Conservation (phyloP, 2,797 vertebrate genomes). For the Margarornis squamiger region DNA sequence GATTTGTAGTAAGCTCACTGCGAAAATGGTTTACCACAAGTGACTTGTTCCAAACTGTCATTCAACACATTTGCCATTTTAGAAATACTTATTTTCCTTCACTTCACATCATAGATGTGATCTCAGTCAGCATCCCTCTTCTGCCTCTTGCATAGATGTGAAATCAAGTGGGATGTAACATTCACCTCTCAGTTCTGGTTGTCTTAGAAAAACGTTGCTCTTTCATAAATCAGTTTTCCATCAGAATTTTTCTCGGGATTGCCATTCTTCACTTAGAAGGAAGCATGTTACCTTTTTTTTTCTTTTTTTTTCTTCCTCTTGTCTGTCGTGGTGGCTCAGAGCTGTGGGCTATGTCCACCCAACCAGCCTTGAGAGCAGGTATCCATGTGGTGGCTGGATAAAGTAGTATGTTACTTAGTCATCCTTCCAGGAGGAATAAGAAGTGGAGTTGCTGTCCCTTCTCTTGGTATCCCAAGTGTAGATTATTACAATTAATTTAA, state of each 20-base stretch:
- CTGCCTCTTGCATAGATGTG: fast-evolving
- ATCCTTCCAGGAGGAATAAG: neutral
- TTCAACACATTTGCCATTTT: neutral
- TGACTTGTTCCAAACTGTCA: neutral
- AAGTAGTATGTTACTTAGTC: neutral
- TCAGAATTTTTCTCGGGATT: neutral
- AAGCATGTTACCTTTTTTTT: neutral
- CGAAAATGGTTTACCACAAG: neutral
- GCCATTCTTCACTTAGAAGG: neutral
- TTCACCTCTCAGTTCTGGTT: neutral
- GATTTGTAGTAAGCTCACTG: neutral
- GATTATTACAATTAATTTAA: neutral
- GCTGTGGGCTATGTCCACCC: neutral
- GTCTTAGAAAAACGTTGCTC: neutral
- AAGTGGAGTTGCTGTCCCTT: neutral
- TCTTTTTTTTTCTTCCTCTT: neutral
- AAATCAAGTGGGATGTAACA: neutral
- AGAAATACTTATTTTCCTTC: neutral
- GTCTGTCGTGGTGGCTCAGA: neutral
- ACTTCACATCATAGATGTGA: neutral
- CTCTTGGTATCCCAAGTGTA: neutral
- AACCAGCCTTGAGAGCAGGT: neutral
- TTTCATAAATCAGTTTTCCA: neutral
- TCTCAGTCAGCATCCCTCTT: neutral
- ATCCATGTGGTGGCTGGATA: neutral